Evolutionary conservation across 1,140 invertebrate genomes (phyloP).

Genomic region (Delia radicum): DNA sequence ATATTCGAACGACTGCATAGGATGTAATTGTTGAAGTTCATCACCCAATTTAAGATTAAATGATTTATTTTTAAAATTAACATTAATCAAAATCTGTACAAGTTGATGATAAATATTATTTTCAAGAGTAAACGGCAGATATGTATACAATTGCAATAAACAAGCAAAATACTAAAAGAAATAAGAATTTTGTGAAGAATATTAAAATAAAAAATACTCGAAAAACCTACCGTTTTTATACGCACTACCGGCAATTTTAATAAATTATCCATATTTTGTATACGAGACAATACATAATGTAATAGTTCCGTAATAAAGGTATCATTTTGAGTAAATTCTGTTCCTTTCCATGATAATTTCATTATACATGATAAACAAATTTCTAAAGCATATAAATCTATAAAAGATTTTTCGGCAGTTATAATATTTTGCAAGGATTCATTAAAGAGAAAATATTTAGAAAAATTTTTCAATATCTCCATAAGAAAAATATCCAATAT

Average conservation of each 20-base stretch:
- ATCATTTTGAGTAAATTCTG: neutral
- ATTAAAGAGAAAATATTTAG: neutral
- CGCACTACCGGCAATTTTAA: neutral
- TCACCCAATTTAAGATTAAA: neutral
- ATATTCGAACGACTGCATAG: neutral
- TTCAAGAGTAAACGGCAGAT: neutral
- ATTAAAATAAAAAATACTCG: neutral
- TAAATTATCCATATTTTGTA: neutral
- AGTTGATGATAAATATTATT: neutral
- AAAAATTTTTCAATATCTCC: neutral
- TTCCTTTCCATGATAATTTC: neutral
- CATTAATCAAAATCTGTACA: neutral
- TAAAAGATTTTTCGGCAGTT: neutral
- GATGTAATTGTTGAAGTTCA: neutral
- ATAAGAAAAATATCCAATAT: neutral
- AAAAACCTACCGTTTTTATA: neutral
- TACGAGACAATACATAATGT: neutral
- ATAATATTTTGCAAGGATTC: neutral
- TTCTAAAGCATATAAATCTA: conserved; percentile 1
- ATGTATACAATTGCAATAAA: neutral
- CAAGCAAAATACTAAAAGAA: neutral
- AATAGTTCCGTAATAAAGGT: neutral
- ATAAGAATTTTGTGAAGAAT: neutral
- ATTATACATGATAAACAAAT: neutral
- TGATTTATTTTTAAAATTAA: neutral